Evolutionary conservation across 2,113 vertebrate genomes (phyloP).

Genomic region (Hystrix cristata): DNA sequence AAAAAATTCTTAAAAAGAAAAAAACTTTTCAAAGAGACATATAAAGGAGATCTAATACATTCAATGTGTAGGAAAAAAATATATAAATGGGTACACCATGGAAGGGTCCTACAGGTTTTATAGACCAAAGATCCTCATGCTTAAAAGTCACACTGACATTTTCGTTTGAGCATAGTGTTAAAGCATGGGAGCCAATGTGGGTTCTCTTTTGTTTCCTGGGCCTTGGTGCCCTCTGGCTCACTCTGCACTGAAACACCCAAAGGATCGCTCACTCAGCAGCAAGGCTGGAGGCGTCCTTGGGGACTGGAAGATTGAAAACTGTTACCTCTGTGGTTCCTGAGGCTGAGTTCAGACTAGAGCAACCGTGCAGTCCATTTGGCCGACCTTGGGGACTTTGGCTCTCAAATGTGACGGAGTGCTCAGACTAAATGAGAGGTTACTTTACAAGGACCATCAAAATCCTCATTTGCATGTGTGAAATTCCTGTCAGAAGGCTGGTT

Average conservation of each 20-base stretch:
- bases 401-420: slow-evolving; percentile 49
- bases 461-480: slow-evolving; percentile 84
- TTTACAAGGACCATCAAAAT: slow-evolving; percentile 80
- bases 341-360: slow-evolving; percentile 45
- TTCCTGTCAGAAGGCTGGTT: slow-evolving; percentile 78
- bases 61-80: not conserved
- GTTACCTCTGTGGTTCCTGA: slow-evolving; percentile 35
- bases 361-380: slow-evolving; percentile 67
- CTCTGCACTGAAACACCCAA: not conserved
- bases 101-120: slow-evolving; percentile 13
- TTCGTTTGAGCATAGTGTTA: slow-evolving; percentile 27
- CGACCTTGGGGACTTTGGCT: slow-evolving; percentile 62
- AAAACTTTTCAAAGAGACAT: slow-evolving; percentile 12
- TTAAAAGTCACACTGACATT: not conserved
- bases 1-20: not conserved
- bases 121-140: not conserved
- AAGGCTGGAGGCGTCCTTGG: not conserved
- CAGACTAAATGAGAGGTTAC: slow-evolving; percentile 82
- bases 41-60: not conserved
- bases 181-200: not conserved
- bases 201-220: slow-evolving; percentile 52
- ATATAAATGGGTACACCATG: not conserved
- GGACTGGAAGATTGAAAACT: slow-evolving; percentile 11
- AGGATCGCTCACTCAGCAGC: slow-evolving; percentile 3
- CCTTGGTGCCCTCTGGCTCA: not conserved